phyloP scores from a whole-genome alignment of 2,797 vertebrate genomes.

The Parauchenoglanis punctatus region DNA sequence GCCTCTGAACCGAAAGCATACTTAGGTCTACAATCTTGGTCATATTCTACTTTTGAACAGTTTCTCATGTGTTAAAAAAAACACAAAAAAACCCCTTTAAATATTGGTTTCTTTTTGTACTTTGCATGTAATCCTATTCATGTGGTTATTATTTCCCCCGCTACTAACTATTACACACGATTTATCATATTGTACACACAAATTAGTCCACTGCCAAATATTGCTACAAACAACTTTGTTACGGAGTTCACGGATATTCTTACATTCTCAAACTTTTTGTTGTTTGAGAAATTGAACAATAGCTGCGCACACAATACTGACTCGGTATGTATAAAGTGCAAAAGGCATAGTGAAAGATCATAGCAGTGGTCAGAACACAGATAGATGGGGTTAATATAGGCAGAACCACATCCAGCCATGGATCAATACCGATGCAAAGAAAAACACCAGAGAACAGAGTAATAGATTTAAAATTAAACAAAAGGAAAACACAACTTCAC shows the following conservation, averaged over 20 bases:
- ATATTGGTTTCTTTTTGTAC: neutral
- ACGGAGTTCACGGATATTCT: too few species aligned
- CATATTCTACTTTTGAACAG: neutral
- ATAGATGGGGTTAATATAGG: neutral
- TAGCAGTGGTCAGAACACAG: neutral
- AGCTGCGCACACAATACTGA: neutral
- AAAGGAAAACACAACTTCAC: neutral
- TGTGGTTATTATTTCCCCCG: too few species aligned
- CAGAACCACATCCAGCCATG: neutral
- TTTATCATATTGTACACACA: neutral
- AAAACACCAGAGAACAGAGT: neutral
- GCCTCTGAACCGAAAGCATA: too few species aligned
- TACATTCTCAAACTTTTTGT: neutral
- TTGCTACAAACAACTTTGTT: neutral
- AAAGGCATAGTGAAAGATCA: neutral
- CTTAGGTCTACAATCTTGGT: neutral
- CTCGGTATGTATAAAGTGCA: neutral
- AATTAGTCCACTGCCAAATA: neutral
- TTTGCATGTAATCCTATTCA: neutral
- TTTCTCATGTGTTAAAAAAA: too few species aligned
- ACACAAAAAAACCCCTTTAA: too few species aligned
- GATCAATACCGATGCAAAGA: neutral
- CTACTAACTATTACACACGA: neutral
- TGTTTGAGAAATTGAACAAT: neutral
- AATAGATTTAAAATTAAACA: neutral